Evolutionary conservation across 2,797 vertebrate species (phyloP), one percentile per base, ranked within the genome.

Genomic region (Poecilia picta): DNA sequence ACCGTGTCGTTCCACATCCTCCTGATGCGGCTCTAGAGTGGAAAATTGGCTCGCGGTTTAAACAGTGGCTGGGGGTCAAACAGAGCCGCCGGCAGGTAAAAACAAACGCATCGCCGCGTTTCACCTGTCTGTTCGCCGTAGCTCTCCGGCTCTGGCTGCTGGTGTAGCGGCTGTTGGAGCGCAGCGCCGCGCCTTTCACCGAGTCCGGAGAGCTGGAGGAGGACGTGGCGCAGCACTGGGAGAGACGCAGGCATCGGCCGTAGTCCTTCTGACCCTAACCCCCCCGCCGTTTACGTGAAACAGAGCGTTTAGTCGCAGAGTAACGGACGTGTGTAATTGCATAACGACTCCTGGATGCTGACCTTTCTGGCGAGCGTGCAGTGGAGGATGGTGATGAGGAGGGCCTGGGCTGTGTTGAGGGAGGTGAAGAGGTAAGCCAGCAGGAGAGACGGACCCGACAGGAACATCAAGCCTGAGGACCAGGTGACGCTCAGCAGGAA

Each of bases 1-100:
- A 98, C 97, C 0, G 97, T 98, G 86, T 98, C 97, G 0, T 98
- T 98, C 97, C 97, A 98, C 97, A 98, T 98, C 87, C 97, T 96
- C 89, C 97, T 95, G 86, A 98, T 98, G 1, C 97, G 97, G 92
- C 97, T 98, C 97, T 98, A 93, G 8, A 88, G 83, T 11, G 25
- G 85, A 64, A 73, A 55, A 84, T 36, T 77, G 73, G 75, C n/a
- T 47, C 39, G 77, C 83, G 77, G 89, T 91, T 91, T 83, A 89
- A 81, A n/a, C 76, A 53, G 51, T 45, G 80, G 79, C 57, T 83
- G 72, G 75, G 75, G 31, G 47, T 71, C 23, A 62, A 5, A 64
- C 20, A 73, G 59, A 89, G 49, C 81, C 8, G 55, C 8, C 36
- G 2, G 64, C 45, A 45, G 66, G 23, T 2, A 12, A 36, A 0